Percentiles rank a stretch among this genome's conserved stretches.
These are phyloP conservation scores for Drosophila subpulchrella DNA, from an alignment of 1,140 invertebrate species.

Conservation along the genomic window DNA sequence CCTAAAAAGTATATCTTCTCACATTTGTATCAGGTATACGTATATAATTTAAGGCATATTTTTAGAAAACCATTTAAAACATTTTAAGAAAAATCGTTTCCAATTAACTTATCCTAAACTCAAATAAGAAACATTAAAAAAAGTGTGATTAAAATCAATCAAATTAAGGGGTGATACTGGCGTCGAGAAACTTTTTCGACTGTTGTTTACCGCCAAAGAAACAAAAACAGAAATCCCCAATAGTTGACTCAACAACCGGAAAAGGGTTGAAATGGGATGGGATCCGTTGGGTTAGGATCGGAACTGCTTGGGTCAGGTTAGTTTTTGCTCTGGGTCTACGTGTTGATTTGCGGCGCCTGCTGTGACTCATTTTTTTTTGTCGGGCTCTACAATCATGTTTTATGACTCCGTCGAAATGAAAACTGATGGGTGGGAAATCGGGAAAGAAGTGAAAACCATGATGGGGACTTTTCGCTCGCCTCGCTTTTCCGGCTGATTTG, in stretches of 20 bases:
- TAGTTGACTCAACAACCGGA: slow-evolving; percentile 35
- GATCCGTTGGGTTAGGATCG: not conserved
- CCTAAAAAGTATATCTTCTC: no score
- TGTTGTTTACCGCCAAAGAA: not conserved
- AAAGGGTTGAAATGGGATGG: slow-evolving; percentile 32
- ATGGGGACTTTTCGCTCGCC: slow-evolving; percentile 32
- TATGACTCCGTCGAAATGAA: slow-evolving; percentile 45
- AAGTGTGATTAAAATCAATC: not conserved
- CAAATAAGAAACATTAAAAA: not conserved
- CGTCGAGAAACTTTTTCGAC: not conserved
- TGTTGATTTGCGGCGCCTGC: slow-evolving; percentile 65
- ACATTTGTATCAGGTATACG: no score
- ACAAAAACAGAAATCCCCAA: slow-evolving; percentile 8
- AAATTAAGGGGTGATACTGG: not conserved
- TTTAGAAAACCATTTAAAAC: no score
- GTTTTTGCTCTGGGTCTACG: slow-evolving; percentile 49
- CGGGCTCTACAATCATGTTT: slow-evolving; percentile 36
- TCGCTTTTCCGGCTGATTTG: slow-evolving; percentile 65
- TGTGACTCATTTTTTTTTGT: slow-evolving; percentile 18
- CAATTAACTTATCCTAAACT: not conserved
- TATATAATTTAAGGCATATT: no score
- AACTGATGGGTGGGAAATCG: not conserved
- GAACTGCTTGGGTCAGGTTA: slow-evolving; percentile 13
- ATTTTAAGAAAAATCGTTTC: no score
- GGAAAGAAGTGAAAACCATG: not conserved